These are phyloP conservation scores for Colossoma macropomum DNA, from an alignment of 2,113 vertebrate genomes.

Conservation along the genomic window DNA sequence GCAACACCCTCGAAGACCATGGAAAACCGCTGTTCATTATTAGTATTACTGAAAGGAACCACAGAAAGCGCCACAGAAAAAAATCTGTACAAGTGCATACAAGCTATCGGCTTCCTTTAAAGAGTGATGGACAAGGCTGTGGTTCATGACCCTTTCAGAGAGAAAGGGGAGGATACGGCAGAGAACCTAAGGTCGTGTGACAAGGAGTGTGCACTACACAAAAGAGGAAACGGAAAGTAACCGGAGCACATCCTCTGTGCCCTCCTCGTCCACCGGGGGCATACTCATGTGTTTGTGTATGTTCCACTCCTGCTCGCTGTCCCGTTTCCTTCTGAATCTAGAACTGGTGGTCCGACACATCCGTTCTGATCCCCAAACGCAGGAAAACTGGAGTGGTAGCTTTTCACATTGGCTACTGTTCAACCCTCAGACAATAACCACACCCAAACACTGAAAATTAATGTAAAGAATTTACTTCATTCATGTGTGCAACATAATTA, in stretches of 20 bases:
- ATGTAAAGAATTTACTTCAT: not conserved
- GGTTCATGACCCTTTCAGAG: constrained; percentile 19
- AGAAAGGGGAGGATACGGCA: constrained; percentile 39
- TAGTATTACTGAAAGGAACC: no score
- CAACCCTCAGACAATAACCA: not conserved
- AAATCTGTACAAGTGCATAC: not conserved
- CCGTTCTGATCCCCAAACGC: constrained; percentile 59
- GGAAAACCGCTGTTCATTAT: no score
- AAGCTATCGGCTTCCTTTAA: constrained; percentile 37
- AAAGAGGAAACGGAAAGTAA: constrained; percentile 71
- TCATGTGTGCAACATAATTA: no score
- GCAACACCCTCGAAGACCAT: no score
- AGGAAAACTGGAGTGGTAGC: constrained; percentile 46
- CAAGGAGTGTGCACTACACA: constrained; percentile 57
- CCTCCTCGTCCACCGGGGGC: constrained; percentile 62
- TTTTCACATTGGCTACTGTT: constrained; percentile 28
- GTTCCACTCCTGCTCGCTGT: constrained; percentile 58
- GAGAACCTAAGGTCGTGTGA: constrained; percentile 40
- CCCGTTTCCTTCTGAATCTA: constrained; percentile 75
- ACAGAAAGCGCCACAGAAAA: not conserved
- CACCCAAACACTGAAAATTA: not conserved
- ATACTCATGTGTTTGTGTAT: constrained; percentile 33
- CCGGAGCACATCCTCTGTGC: constrained; percentile 73
- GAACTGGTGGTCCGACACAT: constrained; percentile 75
- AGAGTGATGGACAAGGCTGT: constrained; percentile 38